Evolutionary conservation across 2,888 invertebrate species (phyloP).

Genomic region (Platycheirus albimanus): DNA sequence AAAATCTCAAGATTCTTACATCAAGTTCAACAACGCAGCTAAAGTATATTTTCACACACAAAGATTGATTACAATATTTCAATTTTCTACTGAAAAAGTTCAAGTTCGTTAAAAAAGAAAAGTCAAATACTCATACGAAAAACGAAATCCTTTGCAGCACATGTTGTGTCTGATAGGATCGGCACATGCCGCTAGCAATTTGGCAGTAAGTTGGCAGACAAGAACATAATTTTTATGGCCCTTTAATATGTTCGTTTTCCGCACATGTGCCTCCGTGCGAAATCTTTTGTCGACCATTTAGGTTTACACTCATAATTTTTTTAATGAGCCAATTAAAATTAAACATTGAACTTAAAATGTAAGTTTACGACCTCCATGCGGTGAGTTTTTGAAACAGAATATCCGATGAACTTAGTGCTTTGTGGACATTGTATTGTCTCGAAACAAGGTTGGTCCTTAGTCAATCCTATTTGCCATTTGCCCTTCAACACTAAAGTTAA

Average conservation of each 20-base stretch:
- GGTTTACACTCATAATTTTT: conserved; percentile 25
- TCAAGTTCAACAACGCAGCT: conserved; percentile 31
- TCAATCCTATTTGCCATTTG: no score
- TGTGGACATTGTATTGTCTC: neutral
- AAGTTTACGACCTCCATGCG: conserved; percentile 29
- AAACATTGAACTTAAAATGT: conserved; percentile 55
- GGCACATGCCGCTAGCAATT: no score
- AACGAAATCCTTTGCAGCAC: conserved; percentile 6
- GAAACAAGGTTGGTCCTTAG: neutral
- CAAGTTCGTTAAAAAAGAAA: conserved; percentile 13
- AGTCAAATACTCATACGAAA: no score
- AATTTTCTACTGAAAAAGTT: conserved; percentile 4
- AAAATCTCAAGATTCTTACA: conserved; percentile 35
- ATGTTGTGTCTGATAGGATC: conserved; percentile 5
- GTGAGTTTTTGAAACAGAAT: neutral
- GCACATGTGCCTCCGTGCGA: neutral
- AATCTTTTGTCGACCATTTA: conserved; percentile 18
- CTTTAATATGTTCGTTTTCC: neutral
- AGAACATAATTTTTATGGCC: conserved; percentile 21
- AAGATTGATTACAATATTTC: conserved; percentile 26
- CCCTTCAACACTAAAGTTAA: conserved; percentile 19
- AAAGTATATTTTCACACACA: neutral
- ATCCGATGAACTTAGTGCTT: no score
- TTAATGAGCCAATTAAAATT: conserved; percentile 52
- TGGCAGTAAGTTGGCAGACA: conserved; percentile 2